Evolutionary conservation across 2,888 invertebrate species (phyloP), one percentile per base, ranked within the genome.

Genomic region (Charanyca ferruginea): DNA sequence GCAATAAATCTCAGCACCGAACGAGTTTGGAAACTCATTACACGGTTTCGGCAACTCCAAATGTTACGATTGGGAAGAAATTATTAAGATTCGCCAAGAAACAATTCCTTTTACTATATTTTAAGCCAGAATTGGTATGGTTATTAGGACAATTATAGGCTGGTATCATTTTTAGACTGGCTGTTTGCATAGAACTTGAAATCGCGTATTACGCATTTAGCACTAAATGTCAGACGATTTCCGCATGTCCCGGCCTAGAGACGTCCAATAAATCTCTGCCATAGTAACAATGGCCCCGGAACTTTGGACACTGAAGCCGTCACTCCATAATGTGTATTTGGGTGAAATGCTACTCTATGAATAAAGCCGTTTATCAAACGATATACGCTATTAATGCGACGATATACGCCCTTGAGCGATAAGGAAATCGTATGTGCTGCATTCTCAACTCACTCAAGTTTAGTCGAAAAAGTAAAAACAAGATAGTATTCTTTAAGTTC

Each of bases 1-100:
- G 77, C 80, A 76, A 78, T 80, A 78, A 77, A 79, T 78, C 72
- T 77, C 51, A 58, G 38, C 57, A 62, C 54, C 49, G 75, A 84
- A 85, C 74, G 77, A 85, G 83, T 85, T 85, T 68, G 76, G 64
- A 71, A 85, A 85, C 83, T 83, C 85, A 84, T 85, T 84, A 85
- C 76, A 75, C 66, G 70, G 57, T 65, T 83, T 77, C 70, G 61
- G 66, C 53, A 82, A 81, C 77, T 81, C 77, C 74, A 83, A 84
- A 83, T 72, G 71, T 77, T 76, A 65, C 73, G 68, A 84, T 82
- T 66, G 75, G 70, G 61, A 73, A 73, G 74, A 75, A 78, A 83
- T 73, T 82, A 83, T 84, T 79, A 82, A 82, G 67, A 73, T 80
- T 78, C 48, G 58, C 45, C 47, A 59, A 58, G 69, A 68, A 83